Percentiles rank a stretch among this genome's conserved stretches.
phyloP scores from a whole-genome alignment of 2,797 vertebrate species.

The Diceros bicornis region DNA sequence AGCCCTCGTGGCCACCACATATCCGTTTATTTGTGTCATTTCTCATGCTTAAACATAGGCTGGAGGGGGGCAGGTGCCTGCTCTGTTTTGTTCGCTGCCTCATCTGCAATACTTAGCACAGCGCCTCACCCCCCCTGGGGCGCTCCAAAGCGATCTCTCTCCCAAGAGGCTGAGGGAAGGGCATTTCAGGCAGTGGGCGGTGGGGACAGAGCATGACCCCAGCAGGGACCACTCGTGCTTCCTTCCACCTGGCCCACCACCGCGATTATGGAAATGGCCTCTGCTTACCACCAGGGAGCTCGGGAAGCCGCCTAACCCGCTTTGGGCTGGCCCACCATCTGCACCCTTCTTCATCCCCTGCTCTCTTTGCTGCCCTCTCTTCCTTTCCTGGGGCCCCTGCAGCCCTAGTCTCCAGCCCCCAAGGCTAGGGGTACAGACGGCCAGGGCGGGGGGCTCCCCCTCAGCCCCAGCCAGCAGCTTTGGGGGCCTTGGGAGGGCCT shows the following conservation, averaged over 20 bases:
- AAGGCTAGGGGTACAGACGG: neutral
- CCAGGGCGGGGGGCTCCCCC: neutral
- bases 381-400: neutral
- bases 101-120: neutral
- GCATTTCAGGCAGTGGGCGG: no score
- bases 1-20: neutral
- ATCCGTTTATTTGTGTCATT: neutral
- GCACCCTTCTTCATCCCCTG: neutral
- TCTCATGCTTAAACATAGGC: neutral
- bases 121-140: accelerated
- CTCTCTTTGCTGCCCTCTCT: neutral
- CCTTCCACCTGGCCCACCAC: no score
- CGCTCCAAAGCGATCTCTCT: accelerated
- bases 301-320: neutral
- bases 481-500: neutral
- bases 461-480: neutral
- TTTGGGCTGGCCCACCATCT: accelerated
- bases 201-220: accelerated
- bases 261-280: neutral
- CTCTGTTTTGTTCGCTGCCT: neutral
- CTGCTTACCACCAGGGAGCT: neutral
- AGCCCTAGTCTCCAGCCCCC: neutral
- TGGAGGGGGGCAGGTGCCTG: accelerated
- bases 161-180: neutral
- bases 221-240: accelerated